Evolutionary conservation across 2,113 vertebrate genomes (phyloP).

Genomic region (Microcebus tavaratra): DNA sequence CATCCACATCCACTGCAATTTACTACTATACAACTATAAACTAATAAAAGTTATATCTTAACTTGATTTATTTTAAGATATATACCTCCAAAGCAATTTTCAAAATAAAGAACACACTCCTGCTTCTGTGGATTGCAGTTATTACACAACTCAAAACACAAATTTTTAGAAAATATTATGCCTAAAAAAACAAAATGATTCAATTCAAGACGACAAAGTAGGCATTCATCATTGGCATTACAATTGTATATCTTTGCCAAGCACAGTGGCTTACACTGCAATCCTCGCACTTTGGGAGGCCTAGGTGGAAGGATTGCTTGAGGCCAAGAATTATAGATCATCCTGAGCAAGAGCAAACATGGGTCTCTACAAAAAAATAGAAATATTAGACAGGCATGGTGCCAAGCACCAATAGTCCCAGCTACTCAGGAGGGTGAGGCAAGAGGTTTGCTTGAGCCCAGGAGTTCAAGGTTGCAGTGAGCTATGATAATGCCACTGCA

Average conservation of each 20-base stretch:
- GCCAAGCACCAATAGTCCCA: too few species aligned
- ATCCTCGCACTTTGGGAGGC: too few species aligned
- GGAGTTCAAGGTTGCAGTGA: too few species aligned
- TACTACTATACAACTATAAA: conserved; percentile 64
- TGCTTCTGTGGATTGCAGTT: neutral
- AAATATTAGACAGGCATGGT: too few species aligned
- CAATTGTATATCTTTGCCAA: neutral
- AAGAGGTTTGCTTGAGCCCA: too few species aligned
- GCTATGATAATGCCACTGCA: too few species aligned
- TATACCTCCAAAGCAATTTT: conserved; percentile 31
- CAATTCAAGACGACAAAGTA: neutral
- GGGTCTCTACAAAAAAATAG: too few species aligned
- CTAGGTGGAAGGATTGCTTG: too few species aligned
- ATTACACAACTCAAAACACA: neutral
- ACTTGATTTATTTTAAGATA: conserved; percentile 70
- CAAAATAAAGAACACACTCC: conserved; percentile 1
- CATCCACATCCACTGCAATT: conserved; percentile 48
- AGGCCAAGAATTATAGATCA: too few species aligned
- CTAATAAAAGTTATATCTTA: conserved; percentile 70
- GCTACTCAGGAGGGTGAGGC: too few species aligned
- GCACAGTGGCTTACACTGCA: too few species aligned
- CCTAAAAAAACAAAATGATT: neutral
- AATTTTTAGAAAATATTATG: neutral
- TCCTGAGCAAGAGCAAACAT: too few species aligned
- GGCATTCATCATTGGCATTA: neutral